These are phyloP conservation scores for Melanerpes formicivorus DNA, from an alignment of 2,113 vertebrate species.

Conservation along the genomic window DNA sequence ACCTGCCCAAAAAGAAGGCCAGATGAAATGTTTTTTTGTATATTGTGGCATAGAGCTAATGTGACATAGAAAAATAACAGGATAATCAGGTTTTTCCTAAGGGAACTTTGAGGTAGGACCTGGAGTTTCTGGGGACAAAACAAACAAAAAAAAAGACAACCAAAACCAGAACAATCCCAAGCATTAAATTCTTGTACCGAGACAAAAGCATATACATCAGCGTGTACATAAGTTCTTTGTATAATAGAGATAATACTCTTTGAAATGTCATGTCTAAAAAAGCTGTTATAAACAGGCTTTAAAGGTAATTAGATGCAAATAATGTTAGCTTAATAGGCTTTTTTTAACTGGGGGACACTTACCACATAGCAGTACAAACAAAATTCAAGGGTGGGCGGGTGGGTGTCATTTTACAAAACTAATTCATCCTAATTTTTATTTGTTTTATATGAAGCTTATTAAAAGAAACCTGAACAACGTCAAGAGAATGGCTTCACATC, in stretches of 20 bases:
- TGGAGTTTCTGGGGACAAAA: not conserved
- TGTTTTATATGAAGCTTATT: slow-evolving; percentile 85
- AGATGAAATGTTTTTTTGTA: not conserved
- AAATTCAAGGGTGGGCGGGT: not conserved
- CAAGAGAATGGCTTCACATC: slow-evolving; percentile 97
- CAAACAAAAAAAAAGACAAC: not conserved
- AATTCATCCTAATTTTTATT: not conserved
- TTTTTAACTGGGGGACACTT: not conserved
- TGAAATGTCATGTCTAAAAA: not conserved
- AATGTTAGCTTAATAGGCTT: not conserved
- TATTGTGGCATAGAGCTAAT: not conserved
- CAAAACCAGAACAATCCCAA: not conserved
- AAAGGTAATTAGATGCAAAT: not conserved
- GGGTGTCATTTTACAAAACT: not conserved
- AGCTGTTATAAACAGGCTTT: not conserved
- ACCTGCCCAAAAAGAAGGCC: not conserved
- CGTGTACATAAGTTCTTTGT: not conserved
- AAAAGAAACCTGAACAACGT: slow-evolving; percentile 98
- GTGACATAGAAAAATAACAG: not conserved
- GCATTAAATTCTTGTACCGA: not conserved
- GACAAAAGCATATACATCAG: not conserved
- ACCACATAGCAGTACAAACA: not conserved
- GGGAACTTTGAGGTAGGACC: not conserved
- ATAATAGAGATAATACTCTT: not conserved
- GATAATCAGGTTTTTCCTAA: not conserved